These are phyloP conservation scores for Schizothorax lantsangensis DNA, from an alignment of 2,797 vertebrate genomes.

Conservation along the genomic window DNA sequence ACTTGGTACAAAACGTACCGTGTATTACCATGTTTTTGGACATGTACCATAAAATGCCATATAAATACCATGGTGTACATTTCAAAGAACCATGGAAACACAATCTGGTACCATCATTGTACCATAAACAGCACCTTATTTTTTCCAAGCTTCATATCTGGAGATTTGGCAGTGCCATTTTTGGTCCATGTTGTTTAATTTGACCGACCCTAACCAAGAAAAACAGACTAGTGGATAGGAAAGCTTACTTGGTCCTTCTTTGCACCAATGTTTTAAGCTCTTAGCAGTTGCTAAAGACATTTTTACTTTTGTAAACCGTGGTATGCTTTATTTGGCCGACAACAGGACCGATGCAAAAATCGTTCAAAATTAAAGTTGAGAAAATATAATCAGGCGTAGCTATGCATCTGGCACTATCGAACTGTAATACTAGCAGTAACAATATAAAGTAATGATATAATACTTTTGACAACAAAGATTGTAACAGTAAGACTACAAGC, in stretches of 20 bases:
- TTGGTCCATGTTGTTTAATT: conserved; percentile 11
- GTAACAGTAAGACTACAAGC: conserved; percentile 45
- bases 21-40: neutral
- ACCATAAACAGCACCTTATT: conserved; percentile 14
- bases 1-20: neutral
- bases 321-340: conserved; percentile 28
- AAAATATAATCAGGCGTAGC: conserved; percentile 35
- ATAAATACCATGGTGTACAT: neutral
- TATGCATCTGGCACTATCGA: conserved; percentile 47
- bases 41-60: neutral
- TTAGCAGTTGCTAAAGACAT: conserved; percentile 10
- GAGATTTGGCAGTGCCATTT: conserved; percentile 45
- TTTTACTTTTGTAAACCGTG: conserved; percentile 35
- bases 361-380: conserved; percentile 21
- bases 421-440: conserved; percentile 47
- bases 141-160: conserved; percentile 26
- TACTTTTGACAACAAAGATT: conserved; percentile 45
- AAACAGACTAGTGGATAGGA: conserved; percentile 21
- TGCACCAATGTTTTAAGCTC: conserved; percentile 4
- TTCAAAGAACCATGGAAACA: neutral
- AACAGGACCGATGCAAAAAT: conserved; percentile 14
- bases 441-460: conserved; percentile 36
- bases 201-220: conserved; percentile 3
- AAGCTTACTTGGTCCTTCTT: conserved; percentile 39
- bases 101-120: neutral